These are phyloP conservation scores for Sebastes miniatus DNA, from an alignment of 2,797 vertebrate species.

Conservation along the genomic window DNA sequence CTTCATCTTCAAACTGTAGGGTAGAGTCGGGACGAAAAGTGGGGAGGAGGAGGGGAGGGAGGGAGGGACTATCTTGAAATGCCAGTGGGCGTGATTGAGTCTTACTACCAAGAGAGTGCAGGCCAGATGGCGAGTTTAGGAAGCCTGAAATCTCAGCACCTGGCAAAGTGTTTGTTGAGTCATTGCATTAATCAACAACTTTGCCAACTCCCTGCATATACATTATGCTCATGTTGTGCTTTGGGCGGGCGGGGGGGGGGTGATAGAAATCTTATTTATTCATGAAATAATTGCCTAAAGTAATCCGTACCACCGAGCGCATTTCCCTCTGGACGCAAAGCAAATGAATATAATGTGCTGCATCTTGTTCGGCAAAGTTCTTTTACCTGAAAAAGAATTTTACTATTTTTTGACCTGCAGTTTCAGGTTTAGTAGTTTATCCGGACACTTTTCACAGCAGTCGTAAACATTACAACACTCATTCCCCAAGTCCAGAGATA, in stretches of 20 bases:
- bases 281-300: constrained; percentile 43
- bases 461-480: background rate
- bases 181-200: constrained; percentile 71
- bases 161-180: constrained; percentile 68
- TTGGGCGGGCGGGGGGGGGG: too few species aligned
- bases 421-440: constrained; percentile 5
- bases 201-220: constrained; percentile 52
- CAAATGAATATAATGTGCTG: constrained; percentile 13
- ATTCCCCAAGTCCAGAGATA: background rate
- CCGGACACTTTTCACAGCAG: constrained; percentile 7
- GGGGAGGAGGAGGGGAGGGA: background rate
- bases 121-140: constrained; percentile 72
- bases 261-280: constrained; percentile 41
- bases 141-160: constrained; percentile 69
- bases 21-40: constrained; percentile 2
- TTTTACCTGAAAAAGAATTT: background rate
- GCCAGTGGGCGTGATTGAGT: constrained; percentile 60
- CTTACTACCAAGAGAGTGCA: constrained; percentile 46
- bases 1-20: constrained; percentile 29
- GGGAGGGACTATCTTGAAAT: constrained; percentile 24
- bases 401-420: background rate
- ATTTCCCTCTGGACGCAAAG: constrained; percentile 26
- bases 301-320: background rate
- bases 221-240: constrained; percentile 47
- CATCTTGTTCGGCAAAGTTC: constrained; percentile 1